These are phyloP conservation scores for Dicerorhinus sumatrensis DNA, from an alignment of 2,113 vertebrate species.

Conservation along the genomic window DNA sequence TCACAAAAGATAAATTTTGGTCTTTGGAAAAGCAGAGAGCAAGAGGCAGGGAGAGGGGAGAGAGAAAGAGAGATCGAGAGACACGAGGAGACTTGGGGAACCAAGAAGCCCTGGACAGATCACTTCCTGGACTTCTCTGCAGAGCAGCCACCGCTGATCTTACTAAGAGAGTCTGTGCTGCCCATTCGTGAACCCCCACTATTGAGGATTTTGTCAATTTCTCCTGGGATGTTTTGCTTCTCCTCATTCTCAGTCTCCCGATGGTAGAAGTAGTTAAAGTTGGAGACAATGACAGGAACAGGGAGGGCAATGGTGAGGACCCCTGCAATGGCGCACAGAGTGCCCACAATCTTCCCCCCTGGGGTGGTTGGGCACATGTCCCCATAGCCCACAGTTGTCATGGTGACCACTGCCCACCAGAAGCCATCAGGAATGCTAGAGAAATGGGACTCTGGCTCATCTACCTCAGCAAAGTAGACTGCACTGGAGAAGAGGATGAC, in stretches of 20 bases:
- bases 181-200: slow-evolving; percentile 74
- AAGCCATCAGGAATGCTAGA: slow-evolving; percentile 98
- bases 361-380: slow-evolving; percentile 97
- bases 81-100: neutral
- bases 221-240: slow-evolving; percentile 87
- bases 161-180: slow-evolving; percentile 92
- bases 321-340: slow-evolving; percentile 96
- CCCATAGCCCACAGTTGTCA: slow-evolving; percentile 99
- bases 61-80: neutral
- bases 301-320: slow-evolving; percentile 97
- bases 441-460: slow-evolving; percentile 96
- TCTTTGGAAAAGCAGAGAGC: neutral
- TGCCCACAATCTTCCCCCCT: slow-evolving; percentile 96
- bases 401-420: slow-evolving; percentile 99
- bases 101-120: neutral
- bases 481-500: slow-evolving; percentile 99
- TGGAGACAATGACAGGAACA: slow-evolving; percentile 98
- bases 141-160: slow-evolving; percentile 90
- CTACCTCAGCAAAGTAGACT: slow-evolving; percentile 97
- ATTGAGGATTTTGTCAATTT: slow-evolving; percentile 87
- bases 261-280: slow-evolving; percentile 99
- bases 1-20: neutral
- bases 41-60: neutral
- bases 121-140: slow-evolving; percentile 88
- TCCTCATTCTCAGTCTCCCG: slow-evolving; percentile 96